These are phyloP conservation scores for Coecobrya sp. DNA, from an alignment of 2,888 invertebrate species.

Conservation along the genomic window DNA sequence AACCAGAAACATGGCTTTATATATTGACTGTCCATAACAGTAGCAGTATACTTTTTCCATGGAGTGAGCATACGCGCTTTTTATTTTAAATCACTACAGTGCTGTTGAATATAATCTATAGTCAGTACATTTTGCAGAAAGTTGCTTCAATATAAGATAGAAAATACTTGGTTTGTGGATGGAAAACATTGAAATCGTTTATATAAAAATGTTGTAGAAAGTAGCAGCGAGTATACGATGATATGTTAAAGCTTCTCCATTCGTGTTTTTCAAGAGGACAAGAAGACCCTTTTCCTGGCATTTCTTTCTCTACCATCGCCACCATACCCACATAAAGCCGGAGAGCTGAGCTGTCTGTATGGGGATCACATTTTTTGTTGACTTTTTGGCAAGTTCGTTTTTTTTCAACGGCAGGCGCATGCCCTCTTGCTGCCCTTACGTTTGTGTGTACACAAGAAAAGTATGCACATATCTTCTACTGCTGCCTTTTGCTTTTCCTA, in stretches of 20 bases:
- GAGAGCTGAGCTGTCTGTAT: slow-evolving; percentile 37
- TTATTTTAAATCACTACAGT: too few species aligned
- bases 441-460: background rate
- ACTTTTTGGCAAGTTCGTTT: slow-evolving; percentile 67
- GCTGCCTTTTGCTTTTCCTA: background rate
- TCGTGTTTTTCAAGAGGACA: background rate
- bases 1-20: background rate
- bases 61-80: background rate
- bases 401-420: slow-evolving; percentile 61
- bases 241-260: background rate
- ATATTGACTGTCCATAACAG: background rate
- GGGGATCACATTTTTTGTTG: slow-evolving; percentile 50
- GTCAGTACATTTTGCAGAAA: too few species aligned
- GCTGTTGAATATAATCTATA: too few species aligned
- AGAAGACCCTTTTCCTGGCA: slow-evolving; percentile 36
- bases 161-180: background rate
- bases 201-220: background rate
- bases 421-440: slow-evolving; percentile 61
- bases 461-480: background rate
- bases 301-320: background rate
- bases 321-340: background rate
- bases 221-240: background rate
- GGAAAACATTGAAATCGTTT: background rate
- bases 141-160: background rate
- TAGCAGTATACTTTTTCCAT: slow-evolving; percentile 1